Evolutionary conservation across 2,113 vertebrate species (phyloP).

Genomic region (Oncorhynchus nerka): DNA sequence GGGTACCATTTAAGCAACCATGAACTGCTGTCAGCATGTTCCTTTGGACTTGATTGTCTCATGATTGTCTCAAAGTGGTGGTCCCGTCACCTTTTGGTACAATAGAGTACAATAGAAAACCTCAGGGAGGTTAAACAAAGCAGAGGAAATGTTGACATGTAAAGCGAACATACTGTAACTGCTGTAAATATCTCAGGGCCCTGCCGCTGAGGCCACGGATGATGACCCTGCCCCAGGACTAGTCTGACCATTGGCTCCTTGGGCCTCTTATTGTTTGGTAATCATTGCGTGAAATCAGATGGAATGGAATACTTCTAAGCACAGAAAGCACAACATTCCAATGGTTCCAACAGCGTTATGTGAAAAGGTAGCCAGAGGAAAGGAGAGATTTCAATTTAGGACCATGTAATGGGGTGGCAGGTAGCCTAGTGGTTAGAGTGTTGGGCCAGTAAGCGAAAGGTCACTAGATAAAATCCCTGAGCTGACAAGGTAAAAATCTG

Average conservation of each 20-base stretch:
- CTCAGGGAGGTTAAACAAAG: neutral
- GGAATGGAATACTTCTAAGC: slow-evolving; percentile 29
- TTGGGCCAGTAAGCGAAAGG: too few species aligned
- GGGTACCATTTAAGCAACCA: too few species aligned
- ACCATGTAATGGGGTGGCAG: slow-evolving; percentile 6
- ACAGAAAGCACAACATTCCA: slow-evolving; percentile 24
- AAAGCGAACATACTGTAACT: neutral
- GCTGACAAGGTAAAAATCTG: too few species aligned
- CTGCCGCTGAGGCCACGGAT: too few species aligned
- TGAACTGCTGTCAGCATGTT: too few species aligned
- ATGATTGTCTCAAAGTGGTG: too few species aligned
- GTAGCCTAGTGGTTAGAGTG: too few species aligned
- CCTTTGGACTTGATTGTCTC: too few species aligned
- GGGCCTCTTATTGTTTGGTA: slow-evolving; percentile 39
- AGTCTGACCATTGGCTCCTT: slow-evolving; percentile 20
- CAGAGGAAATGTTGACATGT: neutral
- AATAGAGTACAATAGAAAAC: neutral
- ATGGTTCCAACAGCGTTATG: neutral
- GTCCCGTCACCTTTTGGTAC: neutral
- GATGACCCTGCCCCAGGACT: neutral
- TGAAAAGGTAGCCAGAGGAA: slow-evolving; percentile 63
- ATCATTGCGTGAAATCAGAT: slow-evolving; percentile 40
- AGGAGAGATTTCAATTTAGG: slow-evolving; percentile 49
- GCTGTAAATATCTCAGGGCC: slow-evolving; percentile 3
- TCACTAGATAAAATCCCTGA: too few species aligned